A percentile compares a stretch with the other conserved stretches of the same genome.
These are phyloP conservation scores for Echinometra lucunter DNA, from an alignment of 53 echinoderm and acorn worm species.

Conservation along the genomic window DNA sequence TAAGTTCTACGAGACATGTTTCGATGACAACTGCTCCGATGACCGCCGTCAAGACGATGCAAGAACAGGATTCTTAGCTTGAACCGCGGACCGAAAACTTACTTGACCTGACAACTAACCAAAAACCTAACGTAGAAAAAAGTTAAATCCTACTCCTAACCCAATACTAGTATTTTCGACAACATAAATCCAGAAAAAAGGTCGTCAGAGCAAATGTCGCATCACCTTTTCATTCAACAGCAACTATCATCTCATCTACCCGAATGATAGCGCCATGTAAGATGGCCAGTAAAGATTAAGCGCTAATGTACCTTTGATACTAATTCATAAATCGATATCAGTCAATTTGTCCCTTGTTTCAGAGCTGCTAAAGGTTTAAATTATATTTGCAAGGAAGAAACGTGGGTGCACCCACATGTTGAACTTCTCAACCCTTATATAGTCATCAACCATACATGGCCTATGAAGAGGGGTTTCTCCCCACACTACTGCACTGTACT, in stretches of 20 bases:
- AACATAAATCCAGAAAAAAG: too few species aligned
- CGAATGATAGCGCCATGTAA: background rate
- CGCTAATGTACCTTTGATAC: background rate
- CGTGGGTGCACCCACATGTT: background rate
- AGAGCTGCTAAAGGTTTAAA: background rate
- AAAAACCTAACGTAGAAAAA: too few species aligned
- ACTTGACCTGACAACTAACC: too few species aligned
- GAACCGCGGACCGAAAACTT: too few species aligned
- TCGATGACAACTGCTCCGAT: background rate
- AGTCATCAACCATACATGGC: background rate
- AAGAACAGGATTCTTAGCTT: too few species aligned
- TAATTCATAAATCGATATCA: background rate
- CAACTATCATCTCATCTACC: too few species aligned
- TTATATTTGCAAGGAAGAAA: background rate
- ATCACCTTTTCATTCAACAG: too few species aligned
- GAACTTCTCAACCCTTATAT: background rate
- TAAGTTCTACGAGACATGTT: background rate
- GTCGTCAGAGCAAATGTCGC: too few species aligned
- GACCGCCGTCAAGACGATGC: too few species aligned
- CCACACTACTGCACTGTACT: background rate
- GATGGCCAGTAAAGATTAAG: background rate
- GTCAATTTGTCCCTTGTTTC: background rate
- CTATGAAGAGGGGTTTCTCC: background rate
- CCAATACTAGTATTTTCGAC: too few species aligned
- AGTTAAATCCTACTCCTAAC: too few species aligned